phyloP scores from a whole-genome alignment of 53 echinoderm and acorn worm genomes.

The Apostichopus leukothele region DNA sequence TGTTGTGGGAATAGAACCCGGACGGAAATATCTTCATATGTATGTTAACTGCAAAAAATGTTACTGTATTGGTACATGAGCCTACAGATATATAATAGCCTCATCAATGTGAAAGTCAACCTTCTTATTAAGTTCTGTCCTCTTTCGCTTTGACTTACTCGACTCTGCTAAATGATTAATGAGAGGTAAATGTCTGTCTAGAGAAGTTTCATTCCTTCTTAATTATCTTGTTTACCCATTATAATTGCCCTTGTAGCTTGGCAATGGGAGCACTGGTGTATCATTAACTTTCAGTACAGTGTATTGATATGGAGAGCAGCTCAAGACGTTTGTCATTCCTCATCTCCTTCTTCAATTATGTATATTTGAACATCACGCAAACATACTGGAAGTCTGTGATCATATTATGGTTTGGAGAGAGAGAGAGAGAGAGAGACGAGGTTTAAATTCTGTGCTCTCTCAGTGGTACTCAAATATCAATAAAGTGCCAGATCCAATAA shows the following conservation, averaged over 20 bases:
- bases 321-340: not conserved
- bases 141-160: no score
- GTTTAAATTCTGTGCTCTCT: slow-evolving; percentile 5
- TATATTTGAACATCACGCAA: slow-evolving; percentile 10
- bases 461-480: slow-evolving; percentile 27
- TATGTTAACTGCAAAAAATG: no score
- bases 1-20: no score
- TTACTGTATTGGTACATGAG: no score
- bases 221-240: not conserved
- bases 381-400: not conserved
- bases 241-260: not conserved
- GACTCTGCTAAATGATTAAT: not conserved
- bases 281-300: not conserved
- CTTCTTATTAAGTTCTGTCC: no score
- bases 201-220: not conserved
- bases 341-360: not conserved
- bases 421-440: not conserved
- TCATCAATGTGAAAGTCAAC: no score
- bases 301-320: not conserved
- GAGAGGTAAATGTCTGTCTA: not conserved
- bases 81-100: no score
- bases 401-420: not conserved
- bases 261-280: not conserved
- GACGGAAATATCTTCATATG: no score
- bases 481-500: slow-evolving; percentile 38